Conservation (phyloP, 1,140 invertebrate species). For the Drosophila ogumai region DNA sequence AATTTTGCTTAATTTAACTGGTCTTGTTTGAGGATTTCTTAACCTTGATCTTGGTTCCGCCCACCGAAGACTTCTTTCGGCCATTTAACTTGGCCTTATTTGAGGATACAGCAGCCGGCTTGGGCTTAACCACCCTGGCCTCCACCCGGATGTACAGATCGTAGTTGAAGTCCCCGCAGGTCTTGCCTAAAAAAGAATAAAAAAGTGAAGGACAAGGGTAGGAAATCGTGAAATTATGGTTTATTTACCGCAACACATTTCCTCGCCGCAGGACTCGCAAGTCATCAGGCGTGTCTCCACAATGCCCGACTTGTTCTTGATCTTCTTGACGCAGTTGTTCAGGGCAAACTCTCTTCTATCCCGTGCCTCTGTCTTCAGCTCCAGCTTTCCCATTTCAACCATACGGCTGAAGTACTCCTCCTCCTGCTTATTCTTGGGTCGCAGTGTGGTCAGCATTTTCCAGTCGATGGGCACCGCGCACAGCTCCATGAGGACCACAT, state of each 20-base stretch:
- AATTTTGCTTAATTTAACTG: conserved; percentile 1
- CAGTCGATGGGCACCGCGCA: conserved; percentile 95
- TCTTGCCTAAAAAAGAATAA: conserved; percentile 73
- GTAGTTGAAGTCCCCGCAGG: conserved; percentile 85
- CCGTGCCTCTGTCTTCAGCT: conserved; percentile 88
- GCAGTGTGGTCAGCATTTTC: conserved; percentile 94
- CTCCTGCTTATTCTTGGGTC: conserved; percentile 92
- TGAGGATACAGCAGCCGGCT: conserved; percentile 52
- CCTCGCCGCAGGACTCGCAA: conserved; percentile 5
- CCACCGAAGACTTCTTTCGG: conserved; percentile 88
- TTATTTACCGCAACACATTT: conserved; percentile 2
- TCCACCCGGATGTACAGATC: conserved; percentile 85
- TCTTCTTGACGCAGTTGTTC: conserved; percentile 89
- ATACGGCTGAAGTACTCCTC: conserved; percentile 94
- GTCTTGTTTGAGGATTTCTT: conserved; percentile 65
- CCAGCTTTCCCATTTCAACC: conserved; percentile 92
- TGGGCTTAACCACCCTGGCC: conserved; percentile 73
- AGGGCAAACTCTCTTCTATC: conserved; percentile 88
- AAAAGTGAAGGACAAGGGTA: not conserved
- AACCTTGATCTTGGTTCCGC: conserved; percentile 86
- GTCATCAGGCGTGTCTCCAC: conserved; percentile 90
- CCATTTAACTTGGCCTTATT: conserved; percentile 79
- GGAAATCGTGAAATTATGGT: not conserved
- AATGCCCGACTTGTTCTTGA: conserved; percentile 92
- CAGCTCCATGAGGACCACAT: conserved; percentile 89